These are phyloP conservation scores for Phalacrocorax carbo DNA, from an alignment of 2,113 vertebrate species.

Conservation along the genomic window DNA sequence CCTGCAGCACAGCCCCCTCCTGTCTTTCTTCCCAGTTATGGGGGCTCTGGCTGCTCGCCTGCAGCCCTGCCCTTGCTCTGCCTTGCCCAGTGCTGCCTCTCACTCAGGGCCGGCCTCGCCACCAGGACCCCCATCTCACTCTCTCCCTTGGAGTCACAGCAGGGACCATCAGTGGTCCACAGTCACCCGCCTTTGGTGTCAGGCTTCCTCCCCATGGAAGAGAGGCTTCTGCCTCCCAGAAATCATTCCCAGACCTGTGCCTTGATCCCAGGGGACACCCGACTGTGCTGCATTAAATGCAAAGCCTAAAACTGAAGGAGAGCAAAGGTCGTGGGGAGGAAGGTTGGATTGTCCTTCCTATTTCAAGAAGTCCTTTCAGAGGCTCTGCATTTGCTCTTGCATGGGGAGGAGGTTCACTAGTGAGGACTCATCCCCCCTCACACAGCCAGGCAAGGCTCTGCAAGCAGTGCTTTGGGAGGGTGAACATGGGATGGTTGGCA, in stretches of 20 bases:
- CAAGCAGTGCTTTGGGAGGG: background rate
- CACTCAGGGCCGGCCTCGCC: accelerated
- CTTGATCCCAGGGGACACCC: background rate
- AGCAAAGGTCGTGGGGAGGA: background rate
- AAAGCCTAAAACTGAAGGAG: background rate
- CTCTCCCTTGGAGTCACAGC: background rate
- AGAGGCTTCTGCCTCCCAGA: background rate
- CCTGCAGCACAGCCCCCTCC: background rate
- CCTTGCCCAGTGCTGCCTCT: background rate
- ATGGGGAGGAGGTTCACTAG: accelerated
- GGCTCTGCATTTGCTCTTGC: background rate
- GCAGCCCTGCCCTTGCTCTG: background rate
- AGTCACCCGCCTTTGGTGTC: accelerated
- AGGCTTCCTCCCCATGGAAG: background rate
- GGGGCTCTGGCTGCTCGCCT: background rate
- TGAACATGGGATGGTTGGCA: accelerated
- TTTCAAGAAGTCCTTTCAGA: background rate
- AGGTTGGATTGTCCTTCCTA: background rate
- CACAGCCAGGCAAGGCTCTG: background rate
- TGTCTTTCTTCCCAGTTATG: background rate
- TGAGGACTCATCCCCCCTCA: accelerated
- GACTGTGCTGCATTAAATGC: background rate
- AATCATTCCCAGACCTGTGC: background rate
- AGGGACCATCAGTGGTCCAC: background rate
- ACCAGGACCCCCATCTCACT: accelerated